Evolutionary conservation across 2,888 invertebrate species (phyloP), one percentile per base, ranked within the genome.

Genomic region (Eumacrocentrus americanus): DNA sequence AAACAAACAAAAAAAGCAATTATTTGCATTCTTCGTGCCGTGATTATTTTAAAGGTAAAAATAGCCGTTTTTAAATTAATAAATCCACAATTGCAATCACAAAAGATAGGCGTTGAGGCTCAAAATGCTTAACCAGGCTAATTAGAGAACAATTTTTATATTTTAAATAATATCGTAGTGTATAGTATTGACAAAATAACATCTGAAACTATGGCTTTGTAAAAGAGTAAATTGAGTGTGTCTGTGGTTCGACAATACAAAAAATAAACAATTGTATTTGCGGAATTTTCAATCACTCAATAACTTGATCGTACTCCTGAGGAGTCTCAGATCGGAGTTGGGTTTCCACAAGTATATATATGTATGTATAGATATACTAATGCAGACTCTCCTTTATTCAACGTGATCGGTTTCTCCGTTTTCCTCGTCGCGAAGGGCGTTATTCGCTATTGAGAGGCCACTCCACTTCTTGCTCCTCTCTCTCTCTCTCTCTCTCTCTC

Each of bases 11-110:
- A 29, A 29, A 29, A 29, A 29, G 9, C 29, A 29, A 29, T 29
- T 59, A 64, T 63, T 58, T 66, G 62, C 67, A 70, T 71, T 66
- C 61, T 29, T 67, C 58, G 63, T 66, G 50, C 48, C 61, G 62
- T 42, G n/a, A n/a, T n/a, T n/a, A n/a, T 29, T 14, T 42, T 55
- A 16, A 34, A 34, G 46, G n/a, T n/a, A n/a, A 42, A 20, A 40
- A 25, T 55, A 37, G 55, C 29, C 47, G 55, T 34, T 29, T 44
- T 55, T 44, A 22, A 55, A 20, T 18, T 58, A 40, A 40, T 38
- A 29, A 38, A 48, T 23, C 29, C 4, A 38, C 38, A 38, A 9
- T 38, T n/a, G n/a, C n/a, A n/a, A 29, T 29, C 29, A 29, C 9
- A 6, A 29, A 29, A 29, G 9, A 29, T 29, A 29, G 9, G 9